Base-by-base conservation (phyloP, 2,113 vertebrate genomes). In the Eptatretus burgeri region DNA sequence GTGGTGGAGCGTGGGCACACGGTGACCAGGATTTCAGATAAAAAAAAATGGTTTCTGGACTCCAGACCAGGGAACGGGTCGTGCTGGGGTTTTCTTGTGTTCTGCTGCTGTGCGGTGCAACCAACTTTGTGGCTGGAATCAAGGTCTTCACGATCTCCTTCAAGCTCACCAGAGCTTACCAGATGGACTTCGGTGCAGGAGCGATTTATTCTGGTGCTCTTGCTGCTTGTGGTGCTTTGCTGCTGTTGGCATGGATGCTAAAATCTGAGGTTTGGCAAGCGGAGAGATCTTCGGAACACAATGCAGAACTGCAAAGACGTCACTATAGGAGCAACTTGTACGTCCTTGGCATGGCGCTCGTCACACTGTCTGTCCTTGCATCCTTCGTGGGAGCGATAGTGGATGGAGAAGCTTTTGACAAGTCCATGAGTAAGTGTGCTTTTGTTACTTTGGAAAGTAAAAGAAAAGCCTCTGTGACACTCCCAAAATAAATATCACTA, bases 311-410 rank as follows among this genome's bases (percentile, higher is more conserved):
- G 56, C 56, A 13, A 20, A 19, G 56, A n/a, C 56, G 20, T 20
- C 10, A n/a, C n/a, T n/a, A 10, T 2, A 20, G 56, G 20, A 12
- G 56, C 2, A 20, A 20, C 12, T n/a, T 20, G 56, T 60, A 17
- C 56, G n/a, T 60, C n/a, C 56, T 60, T n/a, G 56, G 56, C 9
- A 20, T 60, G n/a, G 20, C 56, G 56, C n/a, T 60, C n/a, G 56
- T 60, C n/a, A 60, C 56, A 20, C 11, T 60, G 56, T n/a, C 56
- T 20, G 56, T 60, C n/a, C 56, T 60, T 10, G 56, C 56, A 20
- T n/a, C 56, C 11, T 60, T 60, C 56, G 56, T 60, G n/a, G 56
- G 56, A n/a, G 20, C 56, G n/a, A 11, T 60, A 20, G n/a, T 60
- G 56, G 56, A 60, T 20, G 56, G 56, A 20, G 56, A 60, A 20